Percentiles rank a stretch among this genome's conserved stretches.
phyloP scores from a whole-genome alignment of 2,888 invertebrate species.

The Ichneumoninae sp. region DNA sequence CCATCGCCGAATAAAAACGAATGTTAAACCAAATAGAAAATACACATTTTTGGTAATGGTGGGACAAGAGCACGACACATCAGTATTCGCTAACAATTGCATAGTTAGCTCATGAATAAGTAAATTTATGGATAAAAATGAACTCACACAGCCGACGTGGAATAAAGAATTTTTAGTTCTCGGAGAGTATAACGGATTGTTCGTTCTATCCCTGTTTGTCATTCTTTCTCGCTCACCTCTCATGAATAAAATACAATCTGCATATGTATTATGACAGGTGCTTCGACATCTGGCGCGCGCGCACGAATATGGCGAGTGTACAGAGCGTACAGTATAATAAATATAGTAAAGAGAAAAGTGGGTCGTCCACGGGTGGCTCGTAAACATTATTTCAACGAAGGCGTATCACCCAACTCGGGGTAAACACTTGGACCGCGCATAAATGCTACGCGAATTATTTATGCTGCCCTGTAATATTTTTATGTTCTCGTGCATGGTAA shows the following conservation, averaged over 20 bases:
- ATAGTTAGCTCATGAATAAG: conserved; percentile 36
- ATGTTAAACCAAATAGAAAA: not conserved
- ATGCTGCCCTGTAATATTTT: not conserved
- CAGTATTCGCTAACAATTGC: not conserved
- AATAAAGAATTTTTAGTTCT: conserved; percentile 18
- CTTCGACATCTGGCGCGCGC: conserved; percentile 62
- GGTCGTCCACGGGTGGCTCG: not conserved
- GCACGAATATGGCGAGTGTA: conserved; percentile 14
- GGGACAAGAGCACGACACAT: too few relatives aligned
- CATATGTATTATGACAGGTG: conserved; percentile 65
- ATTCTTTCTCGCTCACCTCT: conserved; percentile 44
- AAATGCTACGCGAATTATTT: not conserved
- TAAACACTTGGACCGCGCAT: not conserved
- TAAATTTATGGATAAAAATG: conserved; percentile 25
- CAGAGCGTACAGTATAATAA: conserved; percentile 16
- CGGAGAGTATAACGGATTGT: conserved; percentile 32
- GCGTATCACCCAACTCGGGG: conserved; percentile 2
- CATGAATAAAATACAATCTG: conserved; percentile 65
- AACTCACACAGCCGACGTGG: conserved; percentile 6
- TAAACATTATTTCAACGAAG: conserved; percentile 25
- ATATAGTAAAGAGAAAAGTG: conserved; percentile 32
- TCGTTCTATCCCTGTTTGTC: conserved; percentile 15
- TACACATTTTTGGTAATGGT: not conserved
- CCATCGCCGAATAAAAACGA: too few relatives aligned
- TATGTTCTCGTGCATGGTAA: not conserved